Base-by-base conservation (phyloP, 2,113 vertebrate genomes). In the Capreolus pygargus region DNA sequence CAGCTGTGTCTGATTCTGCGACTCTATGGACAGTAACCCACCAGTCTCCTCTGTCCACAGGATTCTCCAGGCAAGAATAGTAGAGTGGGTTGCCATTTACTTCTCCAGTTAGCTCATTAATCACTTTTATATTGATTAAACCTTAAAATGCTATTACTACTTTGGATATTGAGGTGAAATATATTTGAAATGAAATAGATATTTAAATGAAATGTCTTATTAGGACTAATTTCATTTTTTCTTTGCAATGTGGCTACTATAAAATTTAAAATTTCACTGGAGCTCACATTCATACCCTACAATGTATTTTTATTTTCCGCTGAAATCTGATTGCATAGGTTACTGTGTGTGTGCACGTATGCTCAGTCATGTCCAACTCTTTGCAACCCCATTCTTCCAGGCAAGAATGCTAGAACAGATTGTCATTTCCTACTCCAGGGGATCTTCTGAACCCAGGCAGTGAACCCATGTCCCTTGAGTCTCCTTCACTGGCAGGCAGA, bases 211-310 rank as follows among this genome's bases (percentile, higher is more conserved):
- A 45, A 85, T 45, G 43, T 81, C 90, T 45, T 60, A 67, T 58
- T 84, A 47, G 60, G 36, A 95, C 33, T 36, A 15, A 84, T 60
- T 85, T 86, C 2, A 55, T 4, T 6, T 85, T 60, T 91, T n/a
- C 15, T 64, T 61, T 92, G 85, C 33, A 87, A 43, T 76, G 19
- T 58, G 30, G 10, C 5, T 39, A 54, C 6, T 50, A 10, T 61
- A 94, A 91, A 76, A 67, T 19, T 15, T 67, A 76, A 91, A 95
- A 91, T 87, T 50, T 55, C 16, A 33, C 30, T 25, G 36, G 30
- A 11, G 7, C 19, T 91, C 50, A 87, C 11, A 64, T 60, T 54
- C 52, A 5, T 70, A 52, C 15, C 25, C 95, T 36, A 64, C 3
- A 27, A 21, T 45, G 16, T 39, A 70, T 74, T 70, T 91, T 87